Evolutionary conservation across 2,797 vertebrate species (phyloP).

Genomic region (Cyprinella venusta): DNA sequence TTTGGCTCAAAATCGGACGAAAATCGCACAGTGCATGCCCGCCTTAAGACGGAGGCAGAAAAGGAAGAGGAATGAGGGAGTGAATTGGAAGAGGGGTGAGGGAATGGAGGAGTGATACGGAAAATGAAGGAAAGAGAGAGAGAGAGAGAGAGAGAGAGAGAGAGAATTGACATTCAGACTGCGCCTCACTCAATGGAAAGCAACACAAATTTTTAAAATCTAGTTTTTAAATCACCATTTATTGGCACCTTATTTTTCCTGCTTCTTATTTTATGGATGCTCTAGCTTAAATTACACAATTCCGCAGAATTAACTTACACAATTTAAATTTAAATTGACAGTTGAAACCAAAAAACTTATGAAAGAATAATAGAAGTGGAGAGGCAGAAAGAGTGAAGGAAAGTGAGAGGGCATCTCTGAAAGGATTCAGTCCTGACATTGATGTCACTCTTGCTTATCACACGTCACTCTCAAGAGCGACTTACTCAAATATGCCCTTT

Average conservation of each 20-base stretch:
- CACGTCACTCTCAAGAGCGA: constrained; percentile 66
- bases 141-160: no score
- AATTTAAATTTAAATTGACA: neutral
- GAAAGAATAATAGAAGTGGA: neutral
- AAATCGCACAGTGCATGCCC: no score
- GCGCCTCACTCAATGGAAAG: no score
- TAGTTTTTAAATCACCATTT: neutral
- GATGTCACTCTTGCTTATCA: constrained; percentile 76
- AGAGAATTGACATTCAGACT: no score
- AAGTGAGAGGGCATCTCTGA: constrained; percentile 66
- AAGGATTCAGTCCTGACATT: constrained; percentile 66
- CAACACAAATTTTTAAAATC: neutral
- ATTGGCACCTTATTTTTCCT: neutral
- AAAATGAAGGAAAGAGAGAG: no score
- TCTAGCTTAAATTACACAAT: neutral
- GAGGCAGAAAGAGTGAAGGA: constrained; percentile 62
- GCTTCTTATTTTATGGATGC: neutral
- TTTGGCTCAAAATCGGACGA: no score
- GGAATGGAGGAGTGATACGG: no score
- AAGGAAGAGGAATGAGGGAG: no score
- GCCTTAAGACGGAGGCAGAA: no score
- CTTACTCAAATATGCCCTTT: constrained; percentile 26
- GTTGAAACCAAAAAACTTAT: neutral
- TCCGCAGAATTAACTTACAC: neutral
- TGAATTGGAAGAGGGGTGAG: no score